Base-by-base conservation (phyloP, 2,797 vertebrate genomes). In the Rachycentron canadum region DNA sequence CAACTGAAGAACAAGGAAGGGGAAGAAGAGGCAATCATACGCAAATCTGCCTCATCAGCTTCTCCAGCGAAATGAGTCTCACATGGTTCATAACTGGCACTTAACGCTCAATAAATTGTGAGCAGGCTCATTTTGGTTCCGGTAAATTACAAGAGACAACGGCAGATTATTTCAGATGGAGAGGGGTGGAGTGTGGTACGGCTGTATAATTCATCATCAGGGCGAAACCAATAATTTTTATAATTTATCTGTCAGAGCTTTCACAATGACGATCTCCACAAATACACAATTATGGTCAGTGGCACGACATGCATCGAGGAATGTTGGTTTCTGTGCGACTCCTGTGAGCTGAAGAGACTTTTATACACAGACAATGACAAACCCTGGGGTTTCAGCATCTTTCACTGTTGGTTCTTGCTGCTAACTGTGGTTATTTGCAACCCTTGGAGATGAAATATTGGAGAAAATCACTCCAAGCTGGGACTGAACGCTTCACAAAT, bases 31-130 rank as follows among this genome's bases (percentile, higher is more conserved):
- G 71, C 56, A 14, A 56, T 41, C 43, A 67, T 9, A 9, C 59
- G 57, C 58, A 68, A 71, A 82, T 79, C 57, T 60, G 69, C 68
- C 25, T 57, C 49, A 58, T 81, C 77, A 69, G 82, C 75, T 52
- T 41, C 60, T 66, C 57, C 7, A 2, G 10, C 52, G 28, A 59
- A 59, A 69, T 25, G 36, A 65, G 23, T 41, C 38, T 60, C 25
- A 2, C 14, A 68, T 76, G 57, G 43, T 55, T 79, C 50, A 65
- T 19, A 67, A 38, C 57, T 71, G 50, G 25, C 55, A 47, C 23
- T 2, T 43, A 50, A 43, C 1, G 23, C 50, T 68, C 60, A 52
- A 71, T 79, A 66, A 79, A 47, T 19, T 28, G 57, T 55, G 32
- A 55, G 47, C 36, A 41, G 32, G 43, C 60, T 70, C 11, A 28